Percentiles rank a stretch among this genome's conserved stretches.
phyloP scores from a whole-genome alignment of 2,888 invertebrate genomes.

The Mellilla xanthometata region DNA sequence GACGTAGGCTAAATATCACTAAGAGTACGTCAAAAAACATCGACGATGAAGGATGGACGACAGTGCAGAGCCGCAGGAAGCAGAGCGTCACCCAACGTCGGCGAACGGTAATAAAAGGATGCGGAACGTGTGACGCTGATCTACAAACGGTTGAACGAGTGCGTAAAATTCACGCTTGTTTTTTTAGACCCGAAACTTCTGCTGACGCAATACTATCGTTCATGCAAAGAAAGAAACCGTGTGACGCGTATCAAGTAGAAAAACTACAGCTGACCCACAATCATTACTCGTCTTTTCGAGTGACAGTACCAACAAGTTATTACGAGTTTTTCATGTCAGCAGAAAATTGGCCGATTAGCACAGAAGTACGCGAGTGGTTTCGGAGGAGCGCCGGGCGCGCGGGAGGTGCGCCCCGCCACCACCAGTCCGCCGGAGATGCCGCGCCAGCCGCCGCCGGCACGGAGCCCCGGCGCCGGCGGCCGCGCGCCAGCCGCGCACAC shows the following conservation, averaged over 20 bases:
- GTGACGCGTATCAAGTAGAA: background rate
- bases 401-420: too few relatives aligned
- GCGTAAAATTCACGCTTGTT: background rate
- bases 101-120: background rate
- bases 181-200: background rate
- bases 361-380: too few relatives aligned
- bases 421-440: too few relatives aligned
- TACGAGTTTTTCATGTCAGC: slow-evolving; percentile 19
- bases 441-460: too few relatives aligned
- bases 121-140: background rate
- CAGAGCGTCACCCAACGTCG: background rate
- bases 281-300: background rate
- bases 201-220: background rate
- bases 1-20: too few relatives aligned
- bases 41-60: too few relatives aligned
- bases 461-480: too few relatives aligned
- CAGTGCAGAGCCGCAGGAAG: slow-evolving; percentile 33
- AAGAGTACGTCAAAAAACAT: too few relatives aligned
- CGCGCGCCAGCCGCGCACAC: too few relatives aligned
- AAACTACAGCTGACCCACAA: background rate
- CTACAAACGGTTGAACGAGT: background rate
- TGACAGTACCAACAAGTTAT: background rate
- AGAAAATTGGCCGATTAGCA: background rate
- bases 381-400: too few relatives aligned
- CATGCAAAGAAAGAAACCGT: background rate